A percentile compares a stretch with the other conserved stretches of the same genome.
Evolutionary conservation across 2,888 invertebrate genomes (phyloP).

Genomic region (Caenorhabditis japonica): DNA sequence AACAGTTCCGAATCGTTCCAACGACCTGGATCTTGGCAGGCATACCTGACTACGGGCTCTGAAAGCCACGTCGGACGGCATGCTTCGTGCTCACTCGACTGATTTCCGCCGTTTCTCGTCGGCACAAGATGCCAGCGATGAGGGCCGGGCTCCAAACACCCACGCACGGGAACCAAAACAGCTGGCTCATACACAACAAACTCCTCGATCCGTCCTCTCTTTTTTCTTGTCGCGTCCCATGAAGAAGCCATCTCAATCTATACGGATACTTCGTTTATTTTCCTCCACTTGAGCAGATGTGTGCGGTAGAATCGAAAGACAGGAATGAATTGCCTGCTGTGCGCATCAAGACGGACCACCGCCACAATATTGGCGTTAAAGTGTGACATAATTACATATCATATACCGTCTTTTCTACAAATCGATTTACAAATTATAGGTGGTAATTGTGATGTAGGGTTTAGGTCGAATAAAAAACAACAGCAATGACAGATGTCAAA

Average conservation of each 20-base stretch:
- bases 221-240: conserved; percentile 20
- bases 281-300: conserved; percentile 37
- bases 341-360: conserved; percentile 14
- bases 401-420: not conserved
- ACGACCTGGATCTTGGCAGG: conserved; percentile 71
- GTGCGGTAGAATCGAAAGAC: conserved; percentile 31
- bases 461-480: conserved; percentile 15
- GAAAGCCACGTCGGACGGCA: conserved; percentile 60
- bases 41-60: conserved; percentile 57
- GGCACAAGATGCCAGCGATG: conserved; percentile 11
- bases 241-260: conserved; percentile 32
- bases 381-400: conserved; percentile 46
- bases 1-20: conserved; percentile 69
- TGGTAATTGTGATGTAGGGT: conserved; percentile 30
- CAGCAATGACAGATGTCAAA: conserved; percentile 25
- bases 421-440: conserved; percentile 11
- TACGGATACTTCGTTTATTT: conserved; percentile 29
- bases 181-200: conserved; percentile 55
- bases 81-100: conserved; percentile 35
- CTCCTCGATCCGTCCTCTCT: conserved; percentile 20
- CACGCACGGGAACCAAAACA: conserved; percentile 53
- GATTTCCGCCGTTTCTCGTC: conserved; percentile 13
- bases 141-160: conserved; percentile 30
- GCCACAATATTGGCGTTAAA: conserved; percentile 34
- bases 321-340: conserved; percentile 19